Conservation (phyloP, 2,888 invertebrate species). For the Trichogramma evanescens region DNA sequence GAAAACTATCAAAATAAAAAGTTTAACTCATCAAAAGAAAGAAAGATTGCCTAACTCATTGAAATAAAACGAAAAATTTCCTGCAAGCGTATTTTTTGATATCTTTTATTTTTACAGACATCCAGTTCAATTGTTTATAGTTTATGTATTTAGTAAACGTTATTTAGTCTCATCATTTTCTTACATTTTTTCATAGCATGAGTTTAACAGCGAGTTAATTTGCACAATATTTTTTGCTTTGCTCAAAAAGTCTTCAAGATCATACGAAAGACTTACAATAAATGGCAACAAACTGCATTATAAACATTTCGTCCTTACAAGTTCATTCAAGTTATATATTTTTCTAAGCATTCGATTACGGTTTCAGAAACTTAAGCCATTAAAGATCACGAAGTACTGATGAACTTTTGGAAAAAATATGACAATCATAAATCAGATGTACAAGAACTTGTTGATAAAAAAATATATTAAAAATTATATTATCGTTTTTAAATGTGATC, state of each 20-base stretch:
- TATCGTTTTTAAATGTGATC: no score
- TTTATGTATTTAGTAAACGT: constrained; percentile 40
- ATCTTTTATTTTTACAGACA: constrained; percentile 47
- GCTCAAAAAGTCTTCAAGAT: constrained; percentile 15
- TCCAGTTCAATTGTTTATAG: constrained; percentile 41
- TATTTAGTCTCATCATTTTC: constrained; percentile 41
- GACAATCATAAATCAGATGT: no score
- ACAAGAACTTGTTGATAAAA: no score
- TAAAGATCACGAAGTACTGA: no score
- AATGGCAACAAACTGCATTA: constrained; percentile 36
- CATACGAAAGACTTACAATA: constrained; percentile 35
- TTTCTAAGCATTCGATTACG: not conserved
- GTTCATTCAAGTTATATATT: constrained; percentile 24
- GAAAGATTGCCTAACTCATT: not conserved
- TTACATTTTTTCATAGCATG: constrained; percentile 38
- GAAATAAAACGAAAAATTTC: constrained; percentile 17
- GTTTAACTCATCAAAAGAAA: not conserved
- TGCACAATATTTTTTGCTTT: constrained; percentile 19
- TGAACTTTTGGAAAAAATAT: no score
- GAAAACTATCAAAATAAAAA: no score
- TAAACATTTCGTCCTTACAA: constrained; percentile 35
- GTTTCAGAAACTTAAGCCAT: no score
- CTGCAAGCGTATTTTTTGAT: constrained; percentile 27
- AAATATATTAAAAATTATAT: no score
- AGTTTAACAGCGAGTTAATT: constrained; percentile 35